Conservation (phyloP, 2,797 vertebrate genomes). For the Pteronotus mesoamericanus region DNA sequence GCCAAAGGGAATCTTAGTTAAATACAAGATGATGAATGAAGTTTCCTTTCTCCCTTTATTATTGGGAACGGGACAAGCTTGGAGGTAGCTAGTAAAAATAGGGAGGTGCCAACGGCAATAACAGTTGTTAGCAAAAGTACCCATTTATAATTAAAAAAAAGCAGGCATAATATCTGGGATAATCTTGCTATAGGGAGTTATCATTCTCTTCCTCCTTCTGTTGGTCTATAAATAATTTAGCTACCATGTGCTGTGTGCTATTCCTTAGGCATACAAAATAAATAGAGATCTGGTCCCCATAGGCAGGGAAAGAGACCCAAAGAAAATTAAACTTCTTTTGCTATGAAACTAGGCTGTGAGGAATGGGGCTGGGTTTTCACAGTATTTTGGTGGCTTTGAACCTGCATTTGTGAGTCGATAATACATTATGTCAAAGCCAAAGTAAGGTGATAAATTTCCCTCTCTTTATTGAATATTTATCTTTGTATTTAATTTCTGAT, state of each 20-base stretch:
- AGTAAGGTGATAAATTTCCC: not conserved
- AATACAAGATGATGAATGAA: slow-evolving; percentile 1
- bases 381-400: not conserved
- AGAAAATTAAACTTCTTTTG: not conserved
- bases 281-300: not conserved
- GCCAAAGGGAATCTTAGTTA: slow-evolving; percentile 21
- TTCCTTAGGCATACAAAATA: not conserved
- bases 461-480: not conserved
- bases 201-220: not conserved
- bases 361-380: not conserved
- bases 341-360: not conserved
- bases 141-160: not conserved
- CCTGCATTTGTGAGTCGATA: not conserved
- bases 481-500: not conserved
- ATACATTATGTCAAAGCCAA: not conserved
- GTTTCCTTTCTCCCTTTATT: not conserved
- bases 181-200: not conserved
- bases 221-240: not conserved
- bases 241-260: not conserved
- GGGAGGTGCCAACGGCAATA: not conserved
- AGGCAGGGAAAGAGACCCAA: not conserved
- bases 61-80: not conserved
- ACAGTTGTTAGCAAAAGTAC: not conserved
- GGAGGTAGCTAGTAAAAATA: not conserved
- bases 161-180: not conserved